Evolutionary conservation across 2,888 invertebrate genomes (phyloP).

Genomic region (Phlogophora meticulosa): DNA sequence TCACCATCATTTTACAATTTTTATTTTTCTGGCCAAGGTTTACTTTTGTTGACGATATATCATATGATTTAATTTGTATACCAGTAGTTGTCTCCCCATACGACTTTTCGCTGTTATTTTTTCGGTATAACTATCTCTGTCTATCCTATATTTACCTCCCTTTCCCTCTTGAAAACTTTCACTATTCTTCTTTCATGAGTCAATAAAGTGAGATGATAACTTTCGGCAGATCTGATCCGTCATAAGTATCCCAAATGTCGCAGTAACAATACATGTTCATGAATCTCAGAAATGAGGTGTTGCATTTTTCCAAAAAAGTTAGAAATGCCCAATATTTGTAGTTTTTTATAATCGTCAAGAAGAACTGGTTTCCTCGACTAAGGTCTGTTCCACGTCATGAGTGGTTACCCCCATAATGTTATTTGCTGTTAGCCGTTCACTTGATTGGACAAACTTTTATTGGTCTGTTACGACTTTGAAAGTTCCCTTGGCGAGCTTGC

Average conservation of each 20-base stretch:
- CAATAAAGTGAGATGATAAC: not conserved
- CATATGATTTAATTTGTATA: not conserved
- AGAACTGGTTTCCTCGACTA: not conserved
- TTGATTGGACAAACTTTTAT: constrained; percentile 62
- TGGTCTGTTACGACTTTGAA: constrained; percentile 51
- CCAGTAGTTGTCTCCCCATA: too few relatives aligned
- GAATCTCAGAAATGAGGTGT: too few relatives aligned
- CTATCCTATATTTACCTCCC: not conserved
- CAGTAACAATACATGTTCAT: too few relatives aligned
- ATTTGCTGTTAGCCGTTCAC: constrained; percentile 28
- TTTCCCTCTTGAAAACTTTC: not conserved
- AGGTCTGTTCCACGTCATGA: not conserved
- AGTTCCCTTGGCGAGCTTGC: constrained; percentile 51
- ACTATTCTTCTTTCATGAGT: not conserved
- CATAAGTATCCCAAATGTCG: too few relatives aligned
- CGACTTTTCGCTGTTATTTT: too few relatives aligned
- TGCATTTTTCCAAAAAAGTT: too few relatives aligned
- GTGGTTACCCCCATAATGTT: constrained; percentile 20
- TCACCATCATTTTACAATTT: constrained; percentile 44
- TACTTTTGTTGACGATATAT: too few relatives aligned
- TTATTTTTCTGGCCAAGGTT: too few relatives aligned
- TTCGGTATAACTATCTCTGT: not conserved
- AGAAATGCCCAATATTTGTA: not conserved
- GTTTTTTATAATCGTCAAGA: not conserved
- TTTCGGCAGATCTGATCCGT: not conserved